A percentile compares a stretch with the other conserved stretches of the same genome.
These are phyloP conservation scores for Hemichromis elongatus DNA, from an alignment of 2,113 vertebrate genomes.

Conservation along the genomic window DNA sequence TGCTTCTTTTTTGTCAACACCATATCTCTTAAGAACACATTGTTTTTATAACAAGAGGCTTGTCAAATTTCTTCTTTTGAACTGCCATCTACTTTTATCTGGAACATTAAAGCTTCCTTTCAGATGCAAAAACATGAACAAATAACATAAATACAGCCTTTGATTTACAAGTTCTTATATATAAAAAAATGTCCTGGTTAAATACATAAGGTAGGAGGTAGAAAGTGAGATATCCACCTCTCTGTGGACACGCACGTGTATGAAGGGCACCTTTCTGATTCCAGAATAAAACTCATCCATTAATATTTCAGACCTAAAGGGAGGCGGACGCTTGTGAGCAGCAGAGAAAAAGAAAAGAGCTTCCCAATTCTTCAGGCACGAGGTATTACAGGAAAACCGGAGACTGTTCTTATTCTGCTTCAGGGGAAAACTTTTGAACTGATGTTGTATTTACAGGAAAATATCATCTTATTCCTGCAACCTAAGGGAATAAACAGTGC, in stretches of 20 bases:
- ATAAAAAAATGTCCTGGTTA: neutral
- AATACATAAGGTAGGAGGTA: neutral
- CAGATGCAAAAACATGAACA: neutral
- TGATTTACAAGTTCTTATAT: neutral
- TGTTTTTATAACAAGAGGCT: neutral
- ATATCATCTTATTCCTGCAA: neutral
- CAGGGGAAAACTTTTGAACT: neutral
- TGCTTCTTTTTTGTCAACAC: neutral
- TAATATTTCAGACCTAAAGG: conserved; percentile 57
- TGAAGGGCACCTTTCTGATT: conserved; percentile 59
- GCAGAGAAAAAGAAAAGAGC: neutral
- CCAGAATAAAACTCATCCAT: conserved; percentile 55
- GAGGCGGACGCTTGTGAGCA: conserved; percentile 16
- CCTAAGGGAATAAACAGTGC: neutral
- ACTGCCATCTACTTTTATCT: neutral
- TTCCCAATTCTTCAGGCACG: neutral
- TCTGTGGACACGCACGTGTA: neutral
- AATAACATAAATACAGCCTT: neutral
- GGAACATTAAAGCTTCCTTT: neutral
- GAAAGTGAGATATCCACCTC: neutral
- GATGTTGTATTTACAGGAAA: neutral
- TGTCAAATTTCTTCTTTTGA: neutral
- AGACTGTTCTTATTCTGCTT: neutral
- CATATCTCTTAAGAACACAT: neutral
- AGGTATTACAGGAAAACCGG: neutral